Evolutionary conservation across 92 coral and sea anemone genomes (phyloP), one percentile per base, ranked within the genome.

Genomic region (Paragorgia papillata): DNA sequence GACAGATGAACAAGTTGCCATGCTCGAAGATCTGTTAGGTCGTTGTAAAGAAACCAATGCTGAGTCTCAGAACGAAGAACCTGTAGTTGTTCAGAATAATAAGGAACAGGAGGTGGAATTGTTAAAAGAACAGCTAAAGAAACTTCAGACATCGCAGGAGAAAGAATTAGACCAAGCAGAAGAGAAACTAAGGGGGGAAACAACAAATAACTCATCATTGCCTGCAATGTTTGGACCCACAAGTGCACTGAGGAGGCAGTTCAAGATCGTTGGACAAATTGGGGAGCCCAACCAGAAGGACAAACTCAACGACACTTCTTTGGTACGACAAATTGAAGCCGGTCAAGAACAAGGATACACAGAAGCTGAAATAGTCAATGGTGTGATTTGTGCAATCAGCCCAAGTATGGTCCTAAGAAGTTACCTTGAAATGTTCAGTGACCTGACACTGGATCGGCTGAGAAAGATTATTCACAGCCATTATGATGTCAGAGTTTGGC

Each of bases 281-380:
- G 92, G 88, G n/a, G 85, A 89, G 59, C 88, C 92, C 0, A 80
- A 82, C 2, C 88, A 89, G 53, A 85, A 89, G 37, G 89, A 85
- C 20, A 88, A 88, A 64, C 64, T 85, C 2, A 88, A 82, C 17
- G 76, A 54, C 82, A 80, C 79, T 0, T 88, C 87, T 10, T 83
- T 88, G 6, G 79, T 60, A 18, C 54, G 81, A 29, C 92, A 85
- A 27, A 85, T 89, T 19, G 67, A 85, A 13, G 34, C 79, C 0
- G 88, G 85, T 9, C 13, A 77, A 3, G 3, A 51, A 0, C 80
- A 85, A 9, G 79, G 74, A 13, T 80, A 77, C 62, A 43, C 84
- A 19, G 87, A 87, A 13, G 63, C 29, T 26, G 89, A 81, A 51
- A 33, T 81, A 20, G 83, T 81, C 18, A 76, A 81, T 75, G 89